These are phyloP conservation scores for Netelia inedita DNA, from an alignment of 2,888 invertebrate genomes.

Conservation along the genomic window DNA sequence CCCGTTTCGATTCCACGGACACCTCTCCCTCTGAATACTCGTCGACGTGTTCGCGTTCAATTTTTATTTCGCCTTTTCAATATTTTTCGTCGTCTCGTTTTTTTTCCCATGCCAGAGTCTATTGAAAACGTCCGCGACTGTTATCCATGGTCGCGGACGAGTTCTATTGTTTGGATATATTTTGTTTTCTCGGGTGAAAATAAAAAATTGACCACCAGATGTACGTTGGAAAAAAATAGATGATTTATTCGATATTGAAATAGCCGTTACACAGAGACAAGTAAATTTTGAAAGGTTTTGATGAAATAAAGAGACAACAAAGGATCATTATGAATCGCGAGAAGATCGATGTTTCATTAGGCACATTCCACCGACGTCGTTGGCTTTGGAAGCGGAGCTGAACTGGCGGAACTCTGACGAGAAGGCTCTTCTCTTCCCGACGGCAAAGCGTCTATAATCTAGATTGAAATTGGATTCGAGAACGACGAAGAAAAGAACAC, in stretches of 20 bases:
- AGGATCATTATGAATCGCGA: constrained; percentile 1
- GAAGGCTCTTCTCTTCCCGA: constrained; percentile 75
- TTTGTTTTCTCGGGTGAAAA: not conserved
- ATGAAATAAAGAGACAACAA: not conserved
- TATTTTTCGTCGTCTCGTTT: constrained; percentile 29
- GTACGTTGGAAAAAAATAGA: constrained; percentile 24
- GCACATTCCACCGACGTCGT: constrained; percentile 73
- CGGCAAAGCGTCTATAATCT: constrained; percentile 77
- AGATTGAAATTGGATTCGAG: constrained; percentile 51
- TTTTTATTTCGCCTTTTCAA: constrained; percentile 40
- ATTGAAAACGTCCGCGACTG: constrained; percentile 34
- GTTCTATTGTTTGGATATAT: not conserved
- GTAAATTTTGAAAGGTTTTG: not conserved
- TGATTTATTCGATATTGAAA: constrained; percentile 39
- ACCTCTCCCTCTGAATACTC: constrained; percentile 9
- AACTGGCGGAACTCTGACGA: constrained; percentile 74
- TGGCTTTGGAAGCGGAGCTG: constrained; percentile 73
- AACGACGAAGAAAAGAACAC: constrained; percentile 58
- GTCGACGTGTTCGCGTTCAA: constrained; percentile 25
- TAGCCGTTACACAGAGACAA: constrained; percentile 11
- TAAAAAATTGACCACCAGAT: constrained; percentile 10
- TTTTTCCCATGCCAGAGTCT: constrained; percentile 3
- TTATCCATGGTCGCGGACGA: constrained; percentile 28
- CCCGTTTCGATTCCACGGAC: constrained; percentile 56
- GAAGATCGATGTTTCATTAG: constrained; percentile 50